Evolutionary conservation across 2,888 invertebrate genomes (phyloP), one percentile per base, ranked within the genome.

Genomic region (Acleris sparsana): DNA sequence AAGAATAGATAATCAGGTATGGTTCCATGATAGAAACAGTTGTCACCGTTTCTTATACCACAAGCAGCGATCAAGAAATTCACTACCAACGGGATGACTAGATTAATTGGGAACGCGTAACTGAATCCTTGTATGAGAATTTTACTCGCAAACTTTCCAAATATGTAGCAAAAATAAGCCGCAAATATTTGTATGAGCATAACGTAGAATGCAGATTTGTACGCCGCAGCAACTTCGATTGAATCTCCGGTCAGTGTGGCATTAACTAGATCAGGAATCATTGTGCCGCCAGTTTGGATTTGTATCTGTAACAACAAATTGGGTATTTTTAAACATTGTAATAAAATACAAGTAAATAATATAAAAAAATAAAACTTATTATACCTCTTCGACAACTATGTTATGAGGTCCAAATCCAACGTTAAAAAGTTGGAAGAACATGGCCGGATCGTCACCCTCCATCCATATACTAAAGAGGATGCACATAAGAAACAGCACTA

Each of bases 111-210:
- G 75, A 99, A 97, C 0, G 99, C 98, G 82, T 98, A 99, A 82
- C 99, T 98, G 93, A 99, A 98, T 22, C 98, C 97, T 93, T 99
- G 99, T 73, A 99, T 99, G 77, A 98, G 95, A 78, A 99, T 98
- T 91, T 98, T 98, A 91, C 99, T 98, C 3, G 98, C 98, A 74
- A 98, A 98, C 90, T 99, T 99, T 71, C 97, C 98, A 79, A 98
- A 97, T 73, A 98, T 96, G 80, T 98, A 99, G 76, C 97, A 97
- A 58, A 98, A 92, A 79, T 98, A 97, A 5, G 97, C 96, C 2
- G 97, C 95, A 62, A 96, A 92, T 56, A 98, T 93, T 88, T 98
- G 98, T 48, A 98, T 94, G 9, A 97, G 85, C 57, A 97, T 85
- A 0, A 97, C 96, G 81, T 96, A 96, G 43, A 96, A 87, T 0